Conservation (phyloP, 37 sponge, comb jelly and placozoan species). For the Petrosia ficiformis region DNA sequence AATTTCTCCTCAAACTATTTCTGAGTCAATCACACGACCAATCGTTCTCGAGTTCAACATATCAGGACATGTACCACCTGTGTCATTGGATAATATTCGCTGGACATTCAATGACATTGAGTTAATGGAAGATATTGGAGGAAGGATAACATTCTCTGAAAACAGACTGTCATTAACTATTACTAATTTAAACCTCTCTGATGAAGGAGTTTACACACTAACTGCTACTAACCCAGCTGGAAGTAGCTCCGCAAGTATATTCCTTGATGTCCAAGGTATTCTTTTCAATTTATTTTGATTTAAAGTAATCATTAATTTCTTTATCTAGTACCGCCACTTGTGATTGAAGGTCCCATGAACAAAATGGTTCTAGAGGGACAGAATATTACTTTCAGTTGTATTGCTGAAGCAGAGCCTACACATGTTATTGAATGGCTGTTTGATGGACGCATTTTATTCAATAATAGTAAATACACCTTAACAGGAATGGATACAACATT, state of each 20-base stretch:
- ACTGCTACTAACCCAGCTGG: conserved; percentile 19
- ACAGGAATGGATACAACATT: neutral
- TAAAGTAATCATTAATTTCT: too few relatives aligned
- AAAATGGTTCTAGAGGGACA: neutral
- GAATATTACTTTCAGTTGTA: neutral
- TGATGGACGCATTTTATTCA: neutral
- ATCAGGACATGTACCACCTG: neutral
- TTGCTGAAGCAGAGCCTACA: neutral
- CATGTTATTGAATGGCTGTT: neutral
- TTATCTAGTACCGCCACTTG: neutral
- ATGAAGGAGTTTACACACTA: conserved; percentile 20
- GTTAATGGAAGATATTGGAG: neutral
- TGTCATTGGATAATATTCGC: neutral
- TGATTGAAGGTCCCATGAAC: neutral
- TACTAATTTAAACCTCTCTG: neutral
- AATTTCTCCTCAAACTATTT: neutral
- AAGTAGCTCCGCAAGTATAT: neutral
- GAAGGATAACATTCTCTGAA: neutral
- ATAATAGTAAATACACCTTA: neutral
- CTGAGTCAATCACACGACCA: neutral
- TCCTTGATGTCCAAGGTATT: conserved; percentile 6
- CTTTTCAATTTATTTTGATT: neutral
- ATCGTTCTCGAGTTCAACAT: neutral
- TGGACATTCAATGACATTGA: neutral
- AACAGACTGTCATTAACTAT: conserved; percentile 9